Base-by-base conservation (phyloP, 2,113 vertebrate species). In the Leucopsar rothschildi region DNA sequence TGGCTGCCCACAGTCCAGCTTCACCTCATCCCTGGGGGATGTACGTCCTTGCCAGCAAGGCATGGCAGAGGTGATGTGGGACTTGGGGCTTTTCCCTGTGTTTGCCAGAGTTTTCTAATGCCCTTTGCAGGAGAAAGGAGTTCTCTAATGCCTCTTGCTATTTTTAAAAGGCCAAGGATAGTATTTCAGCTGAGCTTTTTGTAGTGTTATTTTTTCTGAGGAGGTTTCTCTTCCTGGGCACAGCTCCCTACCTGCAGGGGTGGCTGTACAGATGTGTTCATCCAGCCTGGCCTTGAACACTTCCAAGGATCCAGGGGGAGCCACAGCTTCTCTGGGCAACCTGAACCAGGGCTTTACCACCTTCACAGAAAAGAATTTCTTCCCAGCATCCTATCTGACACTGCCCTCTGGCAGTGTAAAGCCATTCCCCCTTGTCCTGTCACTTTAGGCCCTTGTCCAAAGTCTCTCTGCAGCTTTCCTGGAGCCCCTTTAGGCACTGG, bases 221-320 rank as follows among this genome's bases (percentile, higher is more conserved):
- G 78, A 87, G 16, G 21, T 39, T 57, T 59, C 52, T 68, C 35
- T 75, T 84, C 24, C 21, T 82, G 59, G 55, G 57, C 44, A 25
- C 31, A 86, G 60, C 20, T 57, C 1, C 23, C 47, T 59, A 1
- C 44, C 52, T 42, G 37, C n/a, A 21, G 23, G 10, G 14, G 22
- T 88, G 47, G 10, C 33, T 44, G 22, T 31, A 31, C 0, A 0
- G 19, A 2, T 14, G 49, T 23, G 6, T 13, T n/a, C 3, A 5
- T 59, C 61, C 45, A 68, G 1, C 25, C 25, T 69, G 70, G 40
- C 29, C 55, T 47, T 69, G 63, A 29, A 16, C 47, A 42, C 29
- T 76, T 1, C 14, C 47, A 90, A 47, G 55, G 35, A 27, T 69
- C 33, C 39, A 45, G 25, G 40, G 17, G 17, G 55, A 90, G 47